Conservation (phyloP, 2,797 vertebrate genomes). For the Tinamus major region DNA sequence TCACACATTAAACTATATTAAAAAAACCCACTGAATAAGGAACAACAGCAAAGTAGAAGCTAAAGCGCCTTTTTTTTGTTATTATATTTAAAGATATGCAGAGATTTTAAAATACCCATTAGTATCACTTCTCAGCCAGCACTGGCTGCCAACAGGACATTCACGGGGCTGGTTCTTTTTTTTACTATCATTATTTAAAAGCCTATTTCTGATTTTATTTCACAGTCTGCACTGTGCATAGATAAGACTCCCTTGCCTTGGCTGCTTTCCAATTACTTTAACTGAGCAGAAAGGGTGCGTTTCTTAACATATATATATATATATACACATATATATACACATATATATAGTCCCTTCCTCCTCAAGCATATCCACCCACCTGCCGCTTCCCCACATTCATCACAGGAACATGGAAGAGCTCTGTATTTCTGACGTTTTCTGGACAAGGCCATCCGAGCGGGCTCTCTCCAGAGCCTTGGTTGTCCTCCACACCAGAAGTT, state of each 20-base stretch:
- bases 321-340: not conserved
- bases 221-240: conserved; percentile 34
- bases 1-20: no score
- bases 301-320: not conserved
- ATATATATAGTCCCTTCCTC: not conserved
- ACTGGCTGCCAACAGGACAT: conserved; percentile 55
- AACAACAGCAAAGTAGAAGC: not conserved
- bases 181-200: conserved; percentile 66
- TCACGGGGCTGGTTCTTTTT: not conserved
- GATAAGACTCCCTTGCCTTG: conserved; percentile 35
- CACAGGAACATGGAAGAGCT: not conserved
- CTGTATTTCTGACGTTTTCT: not conserved
- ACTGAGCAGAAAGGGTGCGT: not conserved
- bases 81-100: not conserved
- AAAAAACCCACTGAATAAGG: not conserved
- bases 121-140: conserved; percentile 50
- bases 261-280: conserved; percentile 26
- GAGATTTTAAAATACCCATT: conserved; percentile 51
- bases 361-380: not conserved
- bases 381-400: not conserved
- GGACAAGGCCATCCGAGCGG: not conserved
- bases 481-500: not conserved
- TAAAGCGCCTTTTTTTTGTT: not conserved
- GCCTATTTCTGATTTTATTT: conserved; percentile 49
- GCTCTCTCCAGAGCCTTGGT: not conserved